Evolutionary conservation across 2,797 vertebrate genomes (phyloP), one percentile per base, ranked within the genome.

Genomic region (Spondyliosoma cantharus): DNA sequence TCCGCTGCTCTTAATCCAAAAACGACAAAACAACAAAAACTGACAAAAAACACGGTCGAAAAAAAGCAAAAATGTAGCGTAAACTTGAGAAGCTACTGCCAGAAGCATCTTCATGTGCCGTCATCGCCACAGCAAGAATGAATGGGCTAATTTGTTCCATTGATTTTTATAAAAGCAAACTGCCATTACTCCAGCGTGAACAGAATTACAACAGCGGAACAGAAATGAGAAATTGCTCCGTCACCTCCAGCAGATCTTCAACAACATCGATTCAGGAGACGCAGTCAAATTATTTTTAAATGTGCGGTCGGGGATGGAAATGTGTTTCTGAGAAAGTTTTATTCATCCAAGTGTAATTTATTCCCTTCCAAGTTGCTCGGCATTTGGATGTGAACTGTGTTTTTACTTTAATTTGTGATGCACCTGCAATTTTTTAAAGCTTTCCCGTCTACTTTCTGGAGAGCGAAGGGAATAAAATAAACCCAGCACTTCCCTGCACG

Each of bases 361-460:
- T 81, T 87, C 27, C 48, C 24, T 52, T 78, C 79, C 65, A 80
- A 86, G 74, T 61, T 59, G 50, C 83, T 80, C 72, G 66, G 69
- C 81, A 67, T 82, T 67, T 7, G 57, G 64, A 84, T 68, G 73
- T 29, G 73, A 82, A 83, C 62, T 52, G 25, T 48, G 42, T 69
- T 81, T 32, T 65, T 65, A 49, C 71, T 83, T 79, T 64, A 48
- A 86, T 80, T 79, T 22, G 61, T 50, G 43, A 66, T 49, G 80
- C 56, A 50, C 59, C 71, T 78, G 67, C 78, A 74, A 22, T 80
- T 78, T 80, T 78, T 74, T 71, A 74, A 84, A 79, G 20, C 48
- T 22, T 37, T 49, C 5, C n/a, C 54, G 19, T 76, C 46, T 32
- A 11, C 24, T 61, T 50, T 81, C 49, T 70, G 70, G 76, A 25